Evolutionary conservation across 1,140 invertebrate genomes (phyloP).

Genomic region (Oryzaephilus surinamensis): DNA sequence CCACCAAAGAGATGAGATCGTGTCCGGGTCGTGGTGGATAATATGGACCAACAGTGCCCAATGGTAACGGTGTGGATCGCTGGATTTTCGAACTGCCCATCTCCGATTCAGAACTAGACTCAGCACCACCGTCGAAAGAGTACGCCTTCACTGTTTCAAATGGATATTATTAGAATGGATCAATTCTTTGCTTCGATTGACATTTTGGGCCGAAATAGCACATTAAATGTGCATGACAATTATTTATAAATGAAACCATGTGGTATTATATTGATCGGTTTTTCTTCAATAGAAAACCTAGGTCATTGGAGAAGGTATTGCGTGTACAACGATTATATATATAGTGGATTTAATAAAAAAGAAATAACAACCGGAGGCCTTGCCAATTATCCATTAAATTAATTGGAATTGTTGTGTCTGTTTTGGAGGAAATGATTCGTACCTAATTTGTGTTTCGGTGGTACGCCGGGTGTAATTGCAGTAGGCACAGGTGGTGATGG

Average conservation of each 20-base stretch:
- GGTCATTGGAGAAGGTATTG: too few species aligned
- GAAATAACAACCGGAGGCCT: too few species aligned
- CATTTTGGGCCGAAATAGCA: neutral
- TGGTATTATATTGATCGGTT: too few species aligned
- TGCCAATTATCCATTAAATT: neutral
- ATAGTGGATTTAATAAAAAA: too few species aligned
- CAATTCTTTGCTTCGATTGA: neutral
- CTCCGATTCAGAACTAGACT: conserved; percentile 57
- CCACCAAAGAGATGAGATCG: conserved; percentile 47
- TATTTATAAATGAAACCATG: conserved; percentile 1
- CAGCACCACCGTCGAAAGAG: conserved; percentile 41
- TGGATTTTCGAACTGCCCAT: conserved; percentile 42
- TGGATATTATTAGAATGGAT: conserved; percentile 10
- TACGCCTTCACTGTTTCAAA: conserved; percentile 43
- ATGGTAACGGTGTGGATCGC: conserved; percentile 3
- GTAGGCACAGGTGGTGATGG: conserved; percentile 38
- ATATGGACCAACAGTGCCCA: conserved; percentile 5
- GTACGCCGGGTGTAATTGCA: conserved; percentile 10
- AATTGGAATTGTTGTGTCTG: neutral
- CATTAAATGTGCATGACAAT: neutral
- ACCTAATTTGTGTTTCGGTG: conserved; percentile 30
- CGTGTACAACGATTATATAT: too few species aligned
- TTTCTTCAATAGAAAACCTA: too few species aligned
- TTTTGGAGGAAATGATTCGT: conserved; percentile 5
- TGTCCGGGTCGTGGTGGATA: conserved; percentile 24